Evolutionary conservation across 2,888 invertebrate genomes (phyloP), one percentile per base, ranked within the genome.

Genomic region (Microchrysa polita): DNA sequence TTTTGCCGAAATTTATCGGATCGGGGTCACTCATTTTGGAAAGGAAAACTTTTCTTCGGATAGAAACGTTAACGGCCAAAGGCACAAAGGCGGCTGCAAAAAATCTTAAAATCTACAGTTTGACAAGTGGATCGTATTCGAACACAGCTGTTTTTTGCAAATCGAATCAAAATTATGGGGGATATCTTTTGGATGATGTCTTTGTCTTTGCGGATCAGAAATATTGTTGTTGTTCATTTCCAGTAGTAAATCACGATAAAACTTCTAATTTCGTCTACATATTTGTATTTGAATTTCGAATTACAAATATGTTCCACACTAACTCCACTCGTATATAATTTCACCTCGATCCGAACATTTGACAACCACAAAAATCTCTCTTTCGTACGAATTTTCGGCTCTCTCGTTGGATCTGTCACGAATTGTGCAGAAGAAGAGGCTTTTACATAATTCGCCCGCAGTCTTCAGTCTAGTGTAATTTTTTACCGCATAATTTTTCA

Each of bases 381-480:
- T 55, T 20, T 40, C 44, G 40, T 57, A 55, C 40, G n/a, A 20
- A 2, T 55, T 10, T 7, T 34, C n/a, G n/a, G n/a, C 27, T 34
- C 27, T 34, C 27, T 34, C 7, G 40, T 22, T 48, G 27, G 18
- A 18, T 18, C 69, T 69, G 69, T 69, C 69, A 69, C 40, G 34
- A 42, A 14, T 40, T 55, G 52, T 14, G 5, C 20, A 55, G 69
- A 69, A 69, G 69, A 67, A 27, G 69, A 69, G 55, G 55, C 55
- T 67, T 69, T 69, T 69, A 69, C 69, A 69, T 69, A 69, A 69
- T 69, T 69, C 69, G 20, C 10, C 60, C 48, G 59, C 60, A 40
- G 57, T 60, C 57, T 53, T 42, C 10, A 22, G 14, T 57, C 23
- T 16, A 72, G 60, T 72, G 72, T 60, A 72, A 60, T 60, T 72